These are phyloP conservation scores for Syrista parreyssii DNA, from an alignment of 2,888 invertebrate genomes.

Conservation along the genomic window DNA sequence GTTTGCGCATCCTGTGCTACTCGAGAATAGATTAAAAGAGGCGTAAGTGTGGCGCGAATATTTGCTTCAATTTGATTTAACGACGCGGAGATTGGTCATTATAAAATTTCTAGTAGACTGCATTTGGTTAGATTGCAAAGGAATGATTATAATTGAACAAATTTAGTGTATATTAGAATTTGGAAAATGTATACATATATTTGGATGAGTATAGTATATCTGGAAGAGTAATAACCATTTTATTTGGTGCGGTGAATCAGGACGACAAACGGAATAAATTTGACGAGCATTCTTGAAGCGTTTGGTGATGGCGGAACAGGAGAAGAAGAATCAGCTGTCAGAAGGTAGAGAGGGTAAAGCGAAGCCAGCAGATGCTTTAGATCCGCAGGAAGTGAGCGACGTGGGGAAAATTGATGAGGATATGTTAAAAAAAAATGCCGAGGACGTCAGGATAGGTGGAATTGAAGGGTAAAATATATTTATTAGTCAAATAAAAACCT, in stretches of 20 bases:
- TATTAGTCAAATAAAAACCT: not conserved
- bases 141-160: not conserved
- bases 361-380: conserved; percentile 20
- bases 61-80: not conserved
- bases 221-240: not conserved
- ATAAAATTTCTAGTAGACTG: not conserved
- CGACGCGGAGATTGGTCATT: not conserved
- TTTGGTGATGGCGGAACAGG: conserved; percentile 6
- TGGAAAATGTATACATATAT: not conserved
- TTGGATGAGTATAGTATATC: not conserved
- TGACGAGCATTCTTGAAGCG: not conserved
- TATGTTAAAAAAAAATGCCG: conserved; percentile 18
- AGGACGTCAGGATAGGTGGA: conserved; percentile 57
- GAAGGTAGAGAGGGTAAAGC: conserved; percentile 7
- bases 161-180: not conserved
- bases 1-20: not conserved
- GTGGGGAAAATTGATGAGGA: conserved; percentile 14
- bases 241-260: not conserved
- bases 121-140: not conserved
- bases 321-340: conserved; percentile 16
- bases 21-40: not conserved
- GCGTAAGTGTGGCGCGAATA: not conserved
- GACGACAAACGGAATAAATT: not conserved
- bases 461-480: conserved; percentile 56
- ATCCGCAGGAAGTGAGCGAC: conserved; percentile 1